Conservation (phyloP, 2,113 vertebrate species). For the Protobothrops flavoviridis region DNA sequence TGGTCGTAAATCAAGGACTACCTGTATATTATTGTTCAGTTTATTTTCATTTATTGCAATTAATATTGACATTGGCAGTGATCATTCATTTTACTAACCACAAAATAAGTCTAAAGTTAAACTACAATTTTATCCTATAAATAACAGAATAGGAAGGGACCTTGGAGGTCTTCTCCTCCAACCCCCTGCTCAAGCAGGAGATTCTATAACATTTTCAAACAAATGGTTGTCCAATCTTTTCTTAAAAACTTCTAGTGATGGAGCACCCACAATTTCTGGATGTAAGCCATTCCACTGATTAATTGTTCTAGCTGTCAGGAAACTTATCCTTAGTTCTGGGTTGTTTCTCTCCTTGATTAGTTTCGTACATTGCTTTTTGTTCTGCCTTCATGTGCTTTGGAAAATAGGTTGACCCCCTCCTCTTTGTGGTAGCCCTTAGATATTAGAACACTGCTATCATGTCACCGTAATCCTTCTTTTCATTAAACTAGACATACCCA, state of each 20-base stretch:
- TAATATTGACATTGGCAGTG: slow-evolving; percentile 70
- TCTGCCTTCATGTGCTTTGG: background rate
- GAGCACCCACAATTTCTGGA: background rate
- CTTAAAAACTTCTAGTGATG: background rate
- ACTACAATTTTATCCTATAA: slow-evolving; percentile 68
- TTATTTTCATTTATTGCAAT: slow-evolving; percentile 64
- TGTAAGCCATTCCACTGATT: background rate
- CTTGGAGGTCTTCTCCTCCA: no score
- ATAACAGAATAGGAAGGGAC: background rate
- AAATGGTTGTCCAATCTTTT: no score
- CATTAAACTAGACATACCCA: background rate
- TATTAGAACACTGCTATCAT: background rate
- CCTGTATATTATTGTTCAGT: slow-evolving; percentile 27
- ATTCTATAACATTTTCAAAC: no score
- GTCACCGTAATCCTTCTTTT: background rate
- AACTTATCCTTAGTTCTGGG: background rate
- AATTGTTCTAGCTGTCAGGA: background rate
- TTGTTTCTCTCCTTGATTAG: background rate
- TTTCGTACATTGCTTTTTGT: background rate
- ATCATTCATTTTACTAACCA: slow-evolving; percentile 63
- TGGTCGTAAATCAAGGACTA: background rate
- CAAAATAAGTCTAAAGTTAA: slow-evolving; percentile 75
- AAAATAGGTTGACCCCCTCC: background rate
- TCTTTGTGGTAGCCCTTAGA: background rate
- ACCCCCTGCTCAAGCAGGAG: no score